Evolutionary conservation across 1,140 invertebrate species (phyloP), one percentile per base, ranked within the genome.

Genomic region (Drosophila pruinosa): DNA sequence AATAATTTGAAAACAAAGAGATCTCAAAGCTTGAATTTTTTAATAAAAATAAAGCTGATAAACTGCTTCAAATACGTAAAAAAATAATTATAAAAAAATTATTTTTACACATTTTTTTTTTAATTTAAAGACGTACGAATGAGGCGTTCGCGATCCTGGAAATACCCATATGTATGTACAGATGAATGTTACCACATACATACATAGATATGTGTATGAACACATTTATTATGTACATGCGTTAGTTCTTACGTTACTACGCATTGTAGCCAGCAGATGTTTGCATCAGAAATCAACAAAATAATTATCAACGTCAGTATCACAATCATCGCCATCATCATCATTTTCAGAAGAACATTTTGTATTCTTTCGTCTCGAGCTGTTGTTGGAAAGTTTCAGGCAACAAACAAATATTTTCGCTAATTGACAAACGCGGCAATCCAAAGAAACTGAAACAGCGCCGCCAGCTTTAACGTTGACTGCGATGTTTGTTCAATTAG

Each of bases 401-500:
- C 39, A 52, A 28, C 64, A 56, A 43, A 62, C 62, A 67, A 72
- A 72, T 62, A 72, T 67, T 67, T 67, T 67, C 26, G 61, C 69
- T 72, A 72, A 72, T 72, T 72, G 69, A 62, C 62, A 67, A 57
- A 22, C 61, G 69, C 59, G 45, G 50, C 61, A 58, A 56, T 8
- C 41, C 34, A 65, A 58, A 56, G 45, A 52, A 52, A 67, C 34
- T 19, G 26, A 53, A 65, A 36, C 50, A 48, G 17, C 31, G 59
- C 39, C 31, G 67, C 31, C 22, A 56, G 21, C 52, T 21, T 17
- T 19, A 47, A 22, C 57, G 22, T 19, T 28, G 52, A 28, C 53
- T 19, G 54, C 63, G 22, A 58, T 68, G 64, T 76, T 76, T 85
- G 56, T 80, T 77, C 81, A 85, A 86, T 85, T 86, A 86, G 77